These are phyloP conservation scores for Semnornis frantzii DNA, from an alignment of 2,113 vertebrate genomes.

Conservation along the genomic window DNA sequence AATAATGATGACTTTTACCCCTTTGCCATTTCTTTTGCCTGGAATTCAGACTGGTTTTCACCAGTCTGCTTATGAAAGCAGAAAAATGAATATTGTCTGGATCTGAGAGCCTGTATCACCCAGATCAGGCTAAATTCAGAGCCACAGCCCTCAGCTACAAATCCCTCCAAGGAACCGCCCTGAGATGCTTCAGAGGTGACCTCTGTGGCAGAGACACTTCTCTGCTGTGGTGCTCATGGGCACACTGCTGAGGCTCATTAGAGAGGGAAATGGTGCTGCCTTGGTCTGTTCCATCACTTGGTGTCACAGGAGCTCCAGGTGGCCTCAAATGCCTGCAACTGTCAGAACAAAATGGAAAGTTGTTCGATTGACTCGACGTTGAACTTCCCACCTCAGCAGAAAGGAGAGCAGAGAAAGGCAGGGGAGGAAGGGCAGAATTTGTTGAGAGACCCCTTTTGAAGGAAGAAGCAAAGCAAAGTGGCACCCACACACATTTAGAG, in stretches of 20 bases:
- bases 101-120: neutral
- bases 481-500: neutral
- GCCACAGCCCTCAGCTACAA: neutral
- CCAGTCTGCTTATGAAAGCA: neutral
- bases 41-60: no score
- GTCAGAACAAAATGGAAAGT: neutral
- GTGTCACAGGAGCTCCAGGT: neutral
- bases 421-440: neutral
- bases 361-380: neutral
- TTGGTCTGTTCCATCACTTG: neutral
- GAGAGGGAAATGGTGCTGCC: neutral
- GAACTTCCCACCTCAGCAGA: neutral
- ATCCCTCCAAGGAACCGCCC: neutral
- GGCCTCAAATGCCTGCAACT: neutral
- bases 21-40: neutral
- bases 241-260: neutral
- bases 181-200: neutral
- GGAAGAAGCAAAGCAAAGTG: neutral
- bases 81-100: neutral
- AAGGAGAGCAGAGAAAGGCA: neutral
- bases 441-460: neutral
- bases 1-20: neutral
- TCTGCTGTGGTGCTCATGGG: rapidly evolving
- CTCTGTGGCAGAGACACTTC: neutral
- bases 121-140: neutral